Percentiles rank a stretch among this genome's conserved stretches.
phyloP scores from a whole-genome alignment of 2,888 invertebrate species.

The Seladonia tumulorum region DNA sequence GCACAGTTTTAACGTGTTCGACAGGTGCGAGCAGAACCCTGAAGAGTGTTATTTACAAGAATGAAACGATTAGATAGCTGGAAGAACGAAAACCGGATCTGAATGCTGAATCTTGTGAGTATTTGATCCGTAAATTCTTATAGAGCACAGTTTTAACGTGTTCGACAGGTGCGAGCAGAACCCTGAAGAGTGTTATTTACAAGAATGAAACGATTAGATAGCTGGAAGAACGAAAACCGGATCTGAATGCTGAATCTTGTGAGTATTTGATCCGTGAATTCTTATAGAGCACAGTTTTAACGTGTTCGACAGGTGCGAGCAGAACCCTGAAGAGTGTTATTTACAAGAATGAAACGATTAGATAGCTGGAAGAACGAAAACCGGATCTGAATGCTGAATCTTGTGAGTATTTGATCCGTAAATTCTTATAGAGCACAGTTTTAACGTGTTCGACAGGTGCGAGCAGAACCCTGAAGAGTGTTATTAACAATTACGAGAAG shows the following conservation, averaged over 20 bases:
- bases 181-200: background rate
- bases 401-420: background rate
- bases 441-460: background rate
- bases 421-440: background rate
- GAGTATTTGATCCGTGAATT: background rate
- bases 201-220: too few species aligned
- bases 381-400: too few species aligned
- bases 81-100: background rate
- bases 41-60: too few species aligned
- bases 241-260: too few species aligned
- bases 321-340: background rate
- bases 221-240: background rate
- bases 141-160: background rate
- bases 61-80: too few species aligned
- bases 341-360: too few species aligned
- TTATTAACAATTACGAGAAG: too few species aligned
- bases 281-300: background rate
- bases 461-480: background rate
- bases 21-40: background rate
- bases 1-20: background rate
- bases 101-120: too few species aligned
- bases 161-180: background rate
- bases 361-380: background rate
- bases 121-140: background rate
- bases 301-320: background rate